Base-by-base conservation (phyloP, 2,113 vertebrate genomes). In the Seriola aureovittata region DNA sequence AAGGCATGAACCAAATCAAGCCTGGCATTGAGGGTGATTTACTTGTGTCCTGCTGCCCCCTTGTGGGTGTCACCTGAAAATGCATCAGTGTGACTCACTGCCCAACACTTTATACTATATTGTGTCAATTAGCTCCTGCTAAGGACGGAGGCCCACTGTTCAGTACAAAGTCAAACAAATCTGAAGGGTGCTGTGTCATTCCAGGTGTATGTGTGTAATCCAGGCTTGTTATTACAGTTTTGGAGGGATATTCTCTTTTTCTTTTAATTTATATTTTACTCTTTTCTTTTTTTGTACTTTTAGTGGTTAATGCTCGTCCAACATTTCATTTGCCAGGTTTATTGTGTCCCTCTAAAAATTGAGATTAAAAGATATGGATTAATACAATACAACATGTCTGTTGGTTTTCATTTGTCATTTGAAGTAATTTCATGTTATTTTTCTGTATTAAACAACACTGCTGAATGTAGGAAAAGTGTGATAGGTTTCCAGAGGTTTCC, bases 21-120 rank as follows among this genome's bases (percentile, higher is more conserved):
- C 74, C 50, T 60, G 40, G 58, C 29, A 29, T 63, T 25, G 29
- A 11, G 36, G 73, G 57, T 17, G 23, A 50, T 83, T 85, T 46
- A 78, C 32, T 80, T 80, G 66, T 86, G 82, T 75, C 23, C 60
- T 84, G 75, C 80, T 78, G 1, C 90, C 90, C 85, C 57, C 93
- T 85, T 71, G 90, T 93, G 93, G 90, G 23, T 4, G 5, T 38
- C 36, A 14, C 19, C 0, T 64, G 48, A 21, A 82, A 86, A 48
- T 89, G 73, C 91, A 84, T 80, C 80, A 74, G 46, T 80, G 60
- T 83, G 46, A 69, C 36, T 67, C 9, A 2, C 5, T 12, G 10
- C 44, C 2, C 4, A 25, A 19, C 38, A 44, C 23, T 21, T 32
- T 16, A 2, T 16, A 42, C 19, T 60, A 44, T 50, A 9, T 73